Conservation (phyloP, 2,888 invertebrate genomes). For the Leptothorax acervorum region DNA sequence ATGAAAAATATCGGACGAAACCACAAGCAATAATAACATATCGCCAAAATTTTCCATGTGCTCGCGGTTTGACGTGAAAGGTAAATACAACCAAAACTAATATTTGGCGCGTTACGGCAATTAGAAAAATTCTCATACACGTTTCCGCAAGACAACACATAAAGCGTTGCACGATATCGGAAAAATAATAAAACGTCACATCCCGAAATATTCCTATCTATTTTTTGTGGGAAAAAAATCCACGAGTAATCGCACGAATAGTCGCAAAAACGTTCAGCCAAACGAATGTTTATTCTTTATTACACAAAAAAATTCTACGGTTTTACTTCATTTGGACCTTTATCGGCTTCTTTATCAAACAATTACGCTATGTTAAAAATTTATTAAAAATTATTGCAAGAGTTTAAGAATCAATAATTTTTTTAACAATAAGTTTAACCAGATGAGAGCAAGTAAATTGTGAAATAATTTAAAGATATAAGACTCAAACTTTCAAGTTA, state of each 20-base stretch:
- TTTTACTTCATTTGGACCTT: conserved; percentile 5
- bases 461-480: conserved; percentile 3
- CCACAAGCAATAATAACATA: conserved; percentile 23
- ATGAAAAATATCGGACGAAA: conserved; percentile 20
- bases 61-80: not conserved
- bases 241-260: not conserved
- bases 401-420: not conserved
- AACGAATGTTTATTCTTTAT: conserved; percentile 13
- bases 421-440: not conserved
- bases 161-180: conserved; percentile 33
- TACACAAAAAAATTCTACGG: not conserved
- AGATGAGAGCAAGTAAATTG: not conserved
- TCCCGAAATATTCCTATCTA: conserved; percentile 16
- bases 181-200: conserved; percentile 38
- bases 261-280: not conserved
- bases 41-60: conserved; percentile 19
- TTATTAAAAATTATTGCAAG: not conserved
- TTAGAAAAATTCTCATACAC: conserved; percentile 35
- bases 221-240: conserved; percentile 21
- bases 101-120: conserved; percentile 36
- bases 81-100: conserved; percentile 39
- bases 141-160: conserved; percentile 36
- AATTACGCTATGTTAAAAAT: not conserved
- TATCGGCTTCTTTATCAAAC: not conserved
- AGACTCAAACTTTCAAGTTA: not conserved